These are phyloP conservation scores for Salmo trutta DNA, from an alignment of 2,797 vertebrate genomes.

Conservation along the genomic window DNA sequence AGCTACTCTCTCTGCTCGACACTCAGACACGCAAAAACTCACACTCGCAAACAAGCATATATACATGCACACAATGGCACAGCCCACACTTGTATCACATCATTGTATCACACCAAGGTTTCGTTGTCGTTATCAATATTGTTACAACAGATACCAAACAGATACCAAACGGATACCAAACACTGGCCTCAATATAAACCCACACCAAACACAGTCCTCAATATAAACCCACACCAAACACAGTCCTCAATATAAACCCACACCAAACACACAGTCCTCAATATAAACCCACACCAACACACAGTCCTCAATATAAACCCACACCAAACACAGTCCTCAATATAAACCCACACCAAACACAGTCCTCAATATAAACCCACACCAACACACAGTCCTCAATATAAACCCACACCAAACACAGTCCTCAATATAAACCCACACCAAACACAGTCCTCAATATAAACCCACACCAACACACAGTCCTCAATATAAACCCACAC, in stretches of 20 bases:
- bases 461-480: background rate
- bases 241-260: background rate
- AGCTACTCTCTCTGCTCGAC: constrained; percentile 41
- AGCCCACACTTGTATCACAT: background rate
- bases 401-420: background rate
- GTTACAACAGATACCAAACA: background rate
- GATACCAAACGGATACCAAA: background rate
- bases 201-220: background rate
- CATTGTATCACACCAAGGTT: background rate
- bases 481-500: background rate
- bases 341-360: background rate
- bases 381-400: background rate
- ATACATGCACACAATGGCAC: constrained; percentile 14
- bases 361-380: too few species aligned
- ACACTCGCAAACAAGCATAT: constrained; percentile 28
- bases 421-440: background rate
- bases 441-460: background rate
- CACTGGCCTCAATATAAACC: background rate
- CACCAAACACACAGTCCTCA: background rate
- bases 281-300: background rate
- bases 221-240: background rate
- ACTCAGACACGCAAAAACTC: background rate
- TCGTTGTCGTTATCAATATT: background rate
- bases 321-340: background rate
- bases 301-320: background rate